phyloP scores from a whole-genome alignment of 2,797 vertebrate genomes.

The Linurgus olivaceus region DNA sequence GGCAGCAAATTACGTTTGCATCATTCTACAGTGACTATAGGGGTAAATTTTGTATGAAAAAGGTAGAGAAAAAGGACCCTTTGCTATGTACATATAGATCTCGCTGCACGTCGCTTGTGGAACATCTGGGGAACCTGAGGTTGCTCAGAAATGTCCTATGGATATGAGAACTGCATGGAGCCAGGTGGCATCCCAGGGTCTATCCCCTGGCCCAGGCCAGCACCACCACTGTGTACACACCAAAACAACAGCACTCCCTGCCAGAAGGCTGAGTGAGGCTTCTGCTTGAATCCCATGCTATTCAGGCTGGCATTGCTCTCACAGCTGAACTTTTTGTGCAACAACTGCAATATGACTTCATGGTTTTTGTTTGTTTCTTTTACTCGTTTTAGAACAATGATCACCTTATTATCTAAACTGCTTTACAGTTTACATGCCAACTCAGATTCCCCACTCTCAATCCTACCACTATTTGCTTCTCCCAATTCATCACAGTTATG shows the following conservation, averaged over 20 bases:
- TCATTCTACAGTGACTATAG: neutral
- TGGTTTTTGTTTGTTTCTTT: neutral
- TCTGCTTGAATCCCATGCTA: neutral
- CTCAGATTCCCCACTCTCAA: neutral
- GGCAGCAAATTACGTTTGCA: neutral
- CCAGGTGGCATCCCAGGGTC: neutral
- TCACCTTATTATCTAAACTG: neutral
- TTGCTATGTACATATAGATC: accelerated
- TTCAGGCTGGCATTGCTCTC: neutral
- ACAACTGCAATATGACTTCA: slow-evolving; percentile 1
- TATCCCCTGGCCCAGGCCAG: neutral
- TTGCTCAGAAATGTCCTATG: neutral
- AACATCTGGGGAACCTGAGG: neutral
- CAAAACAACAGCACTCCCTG: neutral
- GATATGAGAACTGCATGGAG: neutral
- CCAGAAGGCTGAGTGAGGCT: neutral
- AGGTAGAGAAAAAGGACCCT: neutral
- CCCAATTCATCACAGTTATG: neutral
- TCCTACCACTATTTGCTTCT: neutral
- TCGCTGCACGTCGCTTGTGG: neutral
- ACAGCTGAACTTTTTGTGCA: neutral
- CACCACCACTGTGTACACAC: too few relatives aligned
- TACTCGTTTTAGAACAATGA: neutral
- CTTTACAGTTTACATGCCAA: neutral
- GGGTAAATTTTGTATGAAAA: neutral